phyloP scores from a whole-genome alignment of 2,797 vertebrate species.

The Oreochromis mossambicus region DNA sequence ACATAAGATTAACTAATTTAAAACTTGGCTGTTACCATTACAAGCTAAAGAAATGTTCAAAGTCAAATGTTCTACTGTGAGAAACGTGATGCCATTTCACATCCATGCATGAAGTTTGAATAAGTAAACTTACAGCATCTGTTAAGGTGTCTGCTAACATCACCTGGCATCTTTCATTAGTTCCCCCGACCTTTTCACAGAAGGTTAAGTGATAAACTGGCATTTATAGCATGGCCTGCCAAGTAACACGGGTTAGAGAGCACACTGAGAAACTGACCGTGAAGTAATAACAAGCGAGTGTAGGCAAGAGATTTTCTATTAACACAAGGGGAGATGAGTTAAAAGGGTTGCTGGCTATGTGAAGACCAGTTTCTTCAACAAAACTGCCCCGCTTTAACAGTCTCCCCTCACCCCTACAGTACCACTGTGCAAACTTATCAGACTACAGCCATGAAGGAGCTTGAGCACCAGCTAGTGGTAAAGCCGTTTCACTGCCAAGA shows the following conservation, averaged over 20 bases:
- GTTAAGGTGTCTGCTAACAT: constrained; percentile 56
- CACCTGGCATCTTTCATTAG: constrained; percentile 66
- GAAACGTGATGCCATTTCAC: background rate
- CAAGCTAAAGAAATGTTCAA: background rate
- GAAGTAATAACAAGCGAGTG: constrained; percentile 60
- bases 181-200: constrained; percentile 67
- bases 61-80: background rate
- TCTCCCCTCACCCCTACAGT: background rate
- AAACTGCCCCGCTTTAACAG: constrained; percentile 24
- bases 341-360: constrained; percentile 55
- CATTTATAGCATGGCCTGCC: constrained; percentile 69
- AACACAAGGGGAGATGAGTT: constrained; percentile 56
- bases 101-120: constrained; percentile 25
- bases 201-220: constrained; percentile 79
- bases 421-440: constrained; percentile 14
- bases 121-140: constrained; percentile 38
- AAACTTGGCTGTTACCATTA: background rate
- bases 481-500: constrained; percentile 42
- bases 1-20: background rate
- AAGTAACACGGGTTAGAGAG: constrained; percentile 57
- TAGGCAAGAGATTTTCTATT: constrained; percentile 69
- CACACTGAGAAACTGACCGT: constrained; percentile 64
- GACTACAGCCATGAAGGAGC: constrained; percentile 49
- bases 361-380: constrained; percentile 35
- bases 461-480: constrained; percentile 74